Evolutionary conservation across 2,888 invertebrate genomes (phyloP).

Genomic region (Drosophila eohydei): DNA sequence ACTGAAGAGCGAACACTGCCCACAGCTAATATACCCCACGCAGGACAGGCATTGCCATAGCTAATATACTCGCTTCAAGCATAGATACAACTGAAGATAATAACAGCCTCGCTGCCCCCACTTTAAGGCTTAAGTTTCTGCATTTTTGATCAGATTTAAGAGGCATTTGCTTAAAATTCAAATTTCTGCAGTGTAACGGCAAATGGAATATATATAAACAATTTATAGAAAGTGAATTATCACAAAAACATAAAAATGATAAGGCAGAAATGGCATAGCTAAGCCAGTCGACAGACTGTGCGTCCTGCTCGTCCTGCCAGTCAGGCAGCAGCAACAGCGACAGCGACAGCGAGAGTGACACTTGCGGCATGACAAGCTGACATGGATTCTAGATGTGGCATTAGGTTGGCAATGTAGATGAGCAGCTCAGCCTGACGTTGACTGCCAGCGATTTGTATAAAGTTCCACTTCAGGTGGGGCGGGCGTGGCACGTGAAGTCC

Average conservation of each 20-base stretch:
- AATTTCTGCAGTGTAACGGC: constrained; percentile 57
- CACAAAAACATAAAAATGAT: constrained; percentile 68
- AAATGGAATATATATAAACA: constrained; percentile 70
- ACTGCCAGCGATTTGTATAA: constrained; percentile 72
- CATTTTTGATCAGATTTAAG: neutral
- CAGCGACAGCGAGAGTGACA: constrained; percentile 48
- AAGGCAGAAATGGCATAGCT: constrained; percentile 44
- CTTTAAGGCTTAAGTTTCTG: neutral
- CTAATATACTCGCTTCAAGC: too few species aligned
- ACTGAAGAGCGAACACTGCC: too few species aligned
- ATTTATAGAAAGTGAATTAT: constrained; percentile 75
- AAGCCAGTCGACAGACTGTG: constrained; percentile 12
- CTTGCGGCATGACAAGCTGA: constrained; percentile 57
- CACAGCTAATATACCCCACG: too few species aligned
- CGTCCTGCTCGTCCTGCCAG: constrained; percentile 18
- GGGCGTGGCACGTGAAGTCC: constrained; percentile 16
- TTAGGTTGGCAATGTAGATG: constrained; percentile 26
- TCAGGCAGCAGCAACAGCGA: constrained; percentile 28
- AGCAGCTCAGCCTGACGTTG: constrained; percentile 21
- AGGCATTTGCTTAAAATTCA: neutral
- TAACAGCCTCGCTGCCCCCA: neutral
- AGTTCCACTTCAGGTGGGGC: constrained; percentile 20
- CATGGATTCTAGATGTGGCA: constrained; percentile 42
- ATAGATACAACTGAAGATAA: neutral
- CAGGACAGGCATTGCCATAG: too few species aligned